Evolutionary conservation across 2,113 vertebrate species (phyloP).

Genomic region (Oceanodroma tethys): DNA sequence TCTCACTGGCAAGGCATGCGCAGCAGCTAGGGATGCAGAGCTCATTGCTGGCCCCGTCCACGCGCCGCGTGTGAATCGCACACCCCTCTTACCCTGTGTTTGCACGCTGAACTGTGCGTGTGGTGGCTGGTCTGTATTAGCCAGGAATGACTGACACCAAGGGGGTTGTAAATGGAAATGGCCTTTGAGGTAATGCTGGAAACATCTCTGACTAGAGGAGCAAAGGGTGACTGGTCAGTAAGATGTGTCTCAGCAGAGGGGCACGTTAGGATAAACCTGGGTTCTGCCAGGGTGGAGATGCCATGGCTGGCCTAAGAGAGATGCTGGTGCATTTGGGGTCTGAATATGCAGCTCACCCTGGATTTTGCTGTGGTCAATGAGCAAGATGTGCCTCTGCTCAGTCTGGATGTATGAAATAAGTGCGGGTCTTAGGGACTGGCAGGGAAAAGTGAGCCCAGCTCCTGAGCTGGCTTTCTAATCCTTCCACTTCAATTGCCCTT

Average conservation of each 20-base stretch:
- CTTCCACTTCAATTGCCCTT: no score
- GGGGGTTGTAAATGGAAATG: neutral
- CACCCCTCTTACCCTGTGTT: neutral
- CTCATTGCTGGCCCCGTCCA: neutral
- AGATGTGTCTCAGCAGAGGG: neutral
- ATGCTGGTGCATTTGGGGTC: neutral
- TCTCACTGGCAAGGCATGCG: neutral
- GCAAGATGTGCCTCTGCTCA: neutral
- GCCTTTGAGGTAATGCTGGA: neutral
- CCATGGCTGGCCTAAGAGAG: neutral
- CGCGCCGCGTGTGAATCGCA: rapidly evolving
- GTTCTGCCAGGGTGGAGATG: neutral
- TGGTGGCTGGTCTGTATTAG: neutral
- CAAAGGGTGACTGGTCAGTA: neutral
- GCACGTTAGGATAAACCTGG: neutral
- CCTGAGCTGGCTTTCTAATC: neutral
- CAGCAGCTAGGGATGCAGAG: neutral
- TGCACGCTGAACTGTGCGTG: rapidly evolving
- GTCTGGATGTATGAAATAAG: neutral
- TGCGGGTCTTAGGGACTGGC: neutral
- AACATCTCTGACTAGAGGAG: neutral
- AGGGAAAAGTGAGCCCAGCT: neutral
- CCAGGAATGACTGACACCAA: neutral
- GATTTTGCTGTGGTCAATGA: neutral
- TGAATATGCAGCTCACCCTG: neutral